phyloP scores from a whole-genome alignment of 2,797 vertebrate genomes.

The Lutjanus campechanus region DNA sequence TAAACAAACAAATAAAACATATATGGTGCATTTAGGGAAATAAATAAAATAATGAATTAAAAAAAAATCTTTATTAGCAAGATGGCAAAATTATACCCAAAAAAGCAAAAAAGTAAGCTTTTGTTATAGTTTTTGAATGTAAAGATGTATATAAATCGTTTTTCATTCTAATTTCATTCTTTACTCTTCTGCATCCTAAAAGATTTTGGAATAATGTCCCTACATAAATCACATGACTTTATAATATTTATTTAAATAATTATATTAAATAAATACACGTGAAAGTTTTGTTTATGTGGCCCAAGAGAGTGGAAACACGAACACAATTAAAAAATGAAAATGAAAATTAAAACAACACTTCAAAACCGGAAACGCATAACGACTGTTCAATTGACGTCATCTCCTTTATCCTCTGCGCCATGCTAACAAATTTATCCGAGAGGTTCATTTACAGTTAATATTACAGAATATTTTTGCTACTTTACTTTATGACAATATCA shows the following conservation, averaged over 20 bases:
- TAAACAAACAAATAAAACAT: too few species aligned
- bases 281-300: neutral
- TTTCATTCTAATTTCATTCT: too few species aligned
- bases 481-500: neutral
- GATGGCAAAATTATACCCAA: neutral
- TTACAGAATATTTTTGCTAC: too few species aligned
- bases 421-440: constrained; percentile 8
- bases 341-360: neutral
- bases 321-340: neutral
- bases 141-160: too few species aligned
- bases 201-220: too few species aligned
- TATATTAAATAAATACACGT: neutral
- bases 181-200: too few species aligned
- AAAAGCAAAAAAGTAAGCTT: neutral
- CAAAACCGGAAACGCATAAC: constrained; percentile 48
- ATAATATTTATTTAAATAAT: neutral
- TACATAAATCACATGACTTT: neutral
- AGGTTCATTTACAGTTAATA: neutral
- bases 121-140: too few species aligned
- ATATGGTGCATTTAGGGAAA: neutral
- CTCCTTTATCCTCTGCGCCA: constrained; percentile 58
- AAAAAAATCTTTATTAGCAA: neutral
- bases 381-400: constrained; percentile 55
- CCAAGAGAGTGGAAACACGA: neutral
- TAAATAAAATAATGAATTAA: too few species aligned